A percentile compares a stretch with the other conserved stretches of the same genome.
Evolutionary conservation across 1,140 invertebrate genomes (phyloP).

Genomic region (Bombus sibiricus): DNA sequence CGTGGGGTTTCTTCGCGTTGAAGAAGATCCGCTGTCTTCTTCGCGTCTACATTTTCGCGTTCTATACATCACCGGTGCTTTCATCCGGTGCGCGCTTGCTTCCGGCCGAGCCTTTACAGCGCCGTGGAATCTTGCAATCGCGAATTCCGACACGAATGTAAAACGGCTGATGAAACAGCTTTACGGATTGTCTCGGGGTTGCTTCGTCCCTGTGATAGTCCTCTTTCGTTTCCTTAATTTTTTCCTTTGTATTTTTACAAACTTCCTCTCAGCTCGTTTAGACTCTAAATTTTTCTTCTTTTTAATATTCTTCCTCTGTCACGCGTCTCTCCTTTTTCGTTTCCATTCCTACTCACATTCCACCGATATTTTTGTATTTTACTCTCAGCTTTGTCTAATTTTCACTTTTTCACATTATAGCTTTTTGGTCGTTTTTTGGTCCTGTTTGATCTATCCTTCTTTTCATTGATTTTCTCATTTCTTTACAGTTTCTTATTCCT

Average conservation of each 20-base stretch:
- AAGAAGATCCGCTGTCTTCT: not conserved
- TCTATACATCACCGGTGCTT: slow-evolving; percentile 30
- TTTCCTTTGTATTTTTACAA: not conserved
- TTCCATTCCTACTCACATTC: not conserved
- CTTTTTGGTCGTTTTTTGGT: not conserved
- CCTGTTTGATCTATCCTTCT: too few species aligned
- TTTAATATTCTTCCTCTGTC: slow-evolving; percentile 4
- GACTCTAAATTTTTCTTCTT: slow-evolving; percentile 12
- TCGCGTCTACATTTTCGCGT: slow-evolving; percentile 22
- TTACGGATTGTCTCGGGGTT: slow-evolving; percentile 74
- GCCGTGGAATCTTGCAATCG: slow-evolving; percentile 76
- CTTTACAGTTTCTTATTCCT: not conserved
- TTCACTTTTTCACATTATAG: not conserved
- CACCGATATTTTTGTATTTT: not conserved
- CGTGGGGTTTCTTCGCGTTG: not conserved
- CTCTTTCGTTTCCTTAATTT: not conserved
- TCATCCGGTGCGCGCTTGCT: slow-evolving; percentile 14
- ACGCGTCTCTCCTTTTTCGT: not conserved
- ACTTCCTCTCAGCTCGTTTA: not conserved
- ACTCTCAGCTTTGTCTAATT: not conserved
- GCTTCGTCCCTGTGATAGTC: slow-evolving; percentile 16
- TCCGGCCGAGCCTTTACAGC: slow-evolving; percentile 20
- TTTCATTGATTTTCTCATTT: not conserved
- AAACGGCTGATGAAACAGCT: slow-evolving; percentile 69
- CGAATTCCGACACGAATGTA: slow-evolving; percentile 77